Evolutionary conservation across 1,140 invertebrate species (phyloP).

Genomic region (Papilio polytes): DNA sequence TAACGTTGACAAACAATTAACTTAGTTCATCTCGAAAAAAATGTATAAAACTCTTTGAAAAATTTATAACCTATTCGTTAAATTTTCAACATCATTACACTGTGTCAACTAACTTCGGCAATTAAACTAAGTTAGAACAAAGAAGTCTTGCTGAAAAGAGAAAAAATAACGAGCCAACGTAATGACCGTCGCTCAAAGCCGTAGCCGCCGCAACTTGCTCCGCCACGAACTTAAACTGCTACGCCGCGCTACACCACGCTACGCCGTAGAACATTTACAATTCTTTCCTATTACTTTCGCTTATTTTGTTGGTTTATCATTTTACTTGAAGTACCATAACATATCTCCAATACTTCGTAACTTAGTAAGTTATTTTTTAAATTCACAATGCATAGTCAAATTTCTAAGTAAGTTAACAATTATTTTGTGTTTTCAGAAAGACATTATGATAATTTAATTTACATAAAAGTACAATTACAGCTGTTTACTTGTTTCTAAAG

Average conservation of each 20-base stretch:
- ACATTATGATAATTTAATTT: too few species aligned
- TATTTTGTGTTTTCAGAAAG: too few species aligned
- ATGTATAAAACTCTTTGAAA: constrained; percentile 27
- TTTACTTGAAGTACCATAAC: neutral
- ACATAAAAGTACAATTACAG: too few species aligned
- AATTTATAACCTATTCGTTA: constrained; percentile 37
- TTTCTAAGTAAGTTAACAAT: too few species aligned
- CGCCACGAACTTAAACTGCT: constrained; percentile 37
- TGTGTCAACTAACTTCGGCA: constrained; percentile 51
- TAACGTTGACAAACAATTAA: constrained; percentile 44
- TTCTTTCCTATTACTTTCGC: constrained; percentile 29
- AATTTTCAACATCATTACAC: constrained; percentile 40
- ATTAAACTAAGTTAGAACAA: constrained; percentile 58
- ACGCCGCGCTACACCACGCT: constrained; percentile 22
- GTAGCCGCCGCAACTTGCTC: constrained; percentile 41
- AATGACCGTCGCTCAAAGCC: constrained; percentile 52
- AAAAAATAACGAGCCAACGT: constrained; percentile 57
- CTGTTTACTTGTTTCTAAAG: neutral
- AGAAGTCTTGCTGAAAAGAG: constrained; percentile 49
- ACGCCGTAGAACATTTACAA: constrained; percentile 35
- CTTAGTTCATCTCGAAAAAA: constrained; percentile 8
- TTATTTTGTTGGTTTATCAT: neutral
- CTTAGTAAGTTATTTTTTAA: too few species aligned
- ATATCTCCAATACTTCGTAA: too few species aligned
- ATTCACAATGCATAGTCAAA: too few species aligned